Evolutionary conservation across 64 coral and sea anemone species (phyloP).

Genomic region (Anthopleura sola): DNA sequence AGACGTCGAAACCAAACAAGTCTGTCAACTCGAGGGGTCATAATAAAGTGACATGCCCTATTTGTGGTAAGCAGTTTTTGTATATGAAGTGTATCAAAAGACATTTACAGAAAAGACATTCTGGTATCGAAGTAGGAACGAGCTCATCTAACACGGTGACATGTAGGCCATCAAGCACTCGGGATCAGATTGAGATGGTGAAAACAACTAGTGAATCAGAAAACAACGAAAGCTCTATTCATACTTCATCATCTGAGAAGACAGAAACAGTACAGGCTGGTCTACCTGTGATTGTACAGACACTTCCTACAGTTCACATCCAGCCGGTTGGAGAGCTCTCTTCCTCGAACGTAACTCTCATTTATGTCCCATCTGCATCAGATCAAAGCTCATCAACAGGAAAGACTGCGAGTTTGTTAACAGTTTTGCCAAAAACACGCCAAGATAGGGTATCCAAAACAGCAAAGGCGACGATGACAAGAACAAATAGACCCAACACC

Average conservation of each 20-base stretch:
- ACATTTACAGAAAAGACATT: slow-evolving; percentile 9
- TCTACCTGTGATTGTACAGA: too few relatives aligned
- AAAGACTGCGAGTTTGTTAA: not conserved
- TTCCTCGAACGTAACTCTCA: not conserved
- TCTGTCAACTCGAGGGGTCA: not conserved
- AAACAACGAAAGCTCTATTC: too few relatives aligned
- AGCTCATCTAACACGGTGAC: not conserved
- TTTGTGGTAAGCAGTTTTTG: slow-evolving; percentile 6
- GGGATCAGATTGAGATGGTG: not conserved
- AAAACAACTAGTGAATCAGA: too few relatives aligned
- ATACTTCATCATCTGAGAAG: not conserved
- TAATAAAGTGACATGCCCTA: slow-evolving; percentile 1
- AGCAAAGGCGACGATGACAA: not conserved
- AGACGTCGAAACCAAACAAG: not conserved
- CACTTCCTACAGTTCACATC: not conserved
- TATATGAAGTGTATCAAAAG: slow-evolving; percentile 3
- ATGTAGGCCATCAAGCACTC: too few relatives aligned
- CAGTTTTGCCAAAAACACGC: not conserved
- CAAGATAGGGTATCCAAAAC: not conserved
- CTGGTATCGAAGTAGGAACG: not conserved
- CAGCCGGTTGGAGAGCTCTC: not conserved
- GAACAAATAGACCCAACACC: not conserved
- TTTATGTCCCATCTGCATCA: not conserved
- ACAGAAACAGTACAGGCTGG: not conserved
- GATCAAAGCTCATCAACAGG: not conserved